Evolutionary conservation across 1,140 invertebrate species (phyloP).

Genomic region (Gonioctena quinquepunctata): DNA sequence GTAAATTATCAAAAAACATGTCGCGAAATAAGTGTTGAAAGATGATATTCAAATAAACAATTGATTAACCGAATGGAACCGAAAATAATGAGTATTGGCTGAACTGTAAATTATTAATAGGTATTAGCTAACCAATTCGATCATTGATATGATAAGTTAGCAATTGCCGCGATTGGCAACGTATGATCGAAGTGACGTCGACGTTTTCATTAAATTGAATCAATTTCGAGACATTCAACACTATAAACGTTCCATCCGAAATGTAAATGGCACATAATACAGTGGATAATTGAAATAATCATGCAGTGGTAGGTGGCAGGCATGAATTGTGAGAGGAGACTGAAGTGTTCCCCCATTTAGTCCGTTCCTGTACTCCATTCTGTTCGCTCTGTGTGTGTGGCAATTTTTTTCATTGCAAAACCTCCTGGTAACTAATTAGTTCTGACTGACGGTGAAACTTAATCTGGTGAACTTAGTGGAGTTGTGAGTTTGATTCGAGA

Average conservation of each 20-base stretch:
- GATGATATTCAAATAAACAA: too few species aligned
- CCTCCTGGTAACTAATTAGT: neutral
- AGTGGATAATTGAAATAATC: slow-evolving; percentile 12
- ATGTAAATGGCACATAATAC: neutral
- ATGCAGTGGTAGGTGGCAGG: neutral
- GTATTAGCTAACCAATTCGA: too few species aligned
- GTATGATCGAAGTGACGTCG: neutral
- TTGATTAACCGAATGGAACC: too few species aligned
- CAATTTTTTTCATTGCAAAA: neutral
- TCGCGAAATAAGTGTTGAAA: too few species aligned
- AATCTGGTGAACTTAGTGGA: neutral
- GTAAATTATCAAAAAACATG: too few species aligned
- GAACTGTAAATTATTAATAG: too few species aligned
- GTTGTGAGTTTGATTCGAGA: neutral
- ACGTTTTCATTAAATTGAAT: neutral
- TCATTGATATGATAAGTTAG: too few species aligned
- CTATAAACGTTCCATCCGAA: neutral
- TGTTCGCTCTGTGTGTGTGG: slow-evolving; percentile 3
- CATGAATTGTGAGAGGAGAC: neutral
- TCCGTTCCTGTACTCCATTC: slow-evolving; percentile 2
- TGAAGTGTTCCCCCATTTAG: neutral
- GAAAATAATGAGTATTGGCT: too few species aligned
- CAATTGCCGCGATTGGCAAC: neutral
- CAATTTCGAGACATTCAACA: neutral
- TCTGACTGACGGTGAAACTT: neutral